phyloP scores from a whole-genome alignment of 2,797 vertebrate genomes.

The Molossus molossus region DNA sequence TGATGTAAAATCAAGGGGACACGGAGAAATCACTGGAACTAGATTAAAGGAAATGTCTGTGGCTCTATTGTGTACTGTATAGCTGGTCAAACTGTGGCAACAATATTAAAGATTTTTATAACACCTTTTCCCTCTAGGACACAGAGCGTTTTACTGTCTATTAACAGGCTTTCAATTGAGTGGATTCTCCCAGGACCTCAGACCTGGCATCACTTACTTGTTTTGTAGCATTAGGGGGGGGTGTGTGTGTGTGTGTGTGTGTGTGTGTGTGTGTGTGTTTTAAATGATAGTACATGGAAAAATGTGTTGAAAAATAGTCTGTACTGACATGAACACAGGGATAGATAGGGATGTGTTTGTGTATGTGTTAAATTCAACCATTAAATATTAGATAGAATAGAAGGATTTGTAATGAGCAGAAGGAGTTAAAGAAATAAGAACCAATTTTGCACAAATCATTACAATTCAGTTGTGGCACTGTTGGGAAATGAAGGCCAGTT shows the following conservation, averaged over 20 bases:
- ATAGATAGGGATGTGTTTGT: background rate
- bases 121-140: conserved; percentile 43
- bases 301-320: conserved; percentile 35
- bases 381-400: conserved; percentile 41
- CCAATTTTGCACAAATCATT: background rate
- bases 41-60: conserved; percentile 69
- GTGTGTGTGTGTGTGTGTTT: background rate
- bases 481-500: background rate
- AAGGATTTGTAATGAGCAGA: background rate
- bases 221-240: background rate
- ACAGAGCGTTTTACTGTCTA: background rate
- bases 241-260: background rate
- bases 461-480: background rate
- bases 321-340: background rate
- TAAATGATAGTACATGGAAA: background rate
- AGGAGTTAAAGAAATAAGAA: conserved; percentile 54
- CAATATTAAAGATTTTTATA: conserved; percentile 68
- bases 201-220: conserved; percentile 57
- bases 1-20: conserved; percentile 73
- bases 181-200: conserved; percentile 20
- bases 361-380: background rate
- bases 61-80: conserved; percentile 1
- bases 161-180: conserved; percentile 65
- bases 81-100: conserved; percentile 42
- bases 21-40: conserved; percentile 67